Evolutionary conservation across 2,113 vertebrate genomes (phyloP).

Genomic region (Chroicocephalus ridibundus): DNA sequence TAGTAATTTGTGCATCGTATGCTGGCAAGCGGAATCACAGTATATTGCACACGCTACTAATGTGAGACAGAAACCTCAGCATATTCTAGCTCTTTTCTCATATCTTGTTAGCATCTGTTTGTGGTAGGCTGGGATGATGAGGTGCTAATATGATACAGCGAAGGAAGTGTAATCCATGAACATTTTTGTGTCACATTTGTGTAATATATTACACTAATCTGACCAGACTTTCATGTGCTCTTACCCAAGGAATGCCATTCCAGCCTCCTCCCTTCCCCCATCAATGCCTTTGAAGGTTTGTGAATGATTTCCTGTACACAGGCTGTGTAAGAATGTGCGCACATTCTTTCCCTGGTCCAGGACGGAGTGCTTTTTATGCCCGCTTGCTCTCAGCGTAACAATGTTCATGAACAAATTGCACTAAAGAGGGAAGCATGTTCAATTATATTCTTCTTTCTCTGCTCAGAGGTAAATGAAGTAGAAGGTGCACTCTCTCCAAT

Average conservation of each 20-base stretch:
- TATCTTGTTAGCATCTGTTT: slow-evolving; percentile 69
- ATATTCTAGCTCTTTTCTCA: slow-evolving; percentile 28
- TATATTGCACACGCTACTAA: slow-evolving; percentile 13
- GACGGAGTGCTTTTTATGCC: background rate
- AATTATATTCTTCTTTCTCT: background rate
- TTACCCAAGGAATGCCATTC: slow-evolving; percentile 60
- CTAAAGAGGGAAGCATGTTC: slow-evolving; percentile 37
- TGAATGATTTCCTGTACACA: slow-evolving; percentile 65
- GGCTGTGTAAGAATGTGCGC: slow-evolving; percentile 29
- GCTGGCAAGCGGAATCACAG: background rate
- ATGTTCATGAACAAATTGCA: slow-evolving; percentile 22
- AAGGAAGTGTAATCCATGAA: slow-evolving; percentile 70
- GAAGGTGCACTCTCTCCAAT: slow-evolving; percentile 14
- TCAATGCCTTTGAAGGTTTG: slow-evolving; percentile 64
- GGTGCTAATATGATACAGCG: slow-evolving; percentile 71
- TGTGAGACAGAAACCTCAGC: slow-evolving; percentile 47
- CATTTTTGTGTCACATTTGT: slow-evolving; percentile 71
- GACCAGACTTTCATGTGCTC: slow-evolving; percentile 69
- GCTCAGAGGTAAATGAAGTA: slow-evolving; percentile 22
- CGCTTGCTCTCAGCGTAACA: background rate
- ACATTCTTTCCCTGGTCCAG: background rate
- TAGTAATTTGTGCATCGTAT: slow-evolving; percentile 32
- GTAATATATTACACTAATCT: slow-evolving; percentile 67
- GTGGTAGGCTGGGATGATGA: slow-evolving; percentile 69
- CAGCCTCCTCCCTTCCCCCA: slow-evolving; percentile 47